Percentiles rank a stretch among this genome's conserved stretches.
These are phyloP conservation scores for Sebastes nivosus DNA, from an alignment of 2,797 vertebrate species.

Conservation along the genomic window DNA sequence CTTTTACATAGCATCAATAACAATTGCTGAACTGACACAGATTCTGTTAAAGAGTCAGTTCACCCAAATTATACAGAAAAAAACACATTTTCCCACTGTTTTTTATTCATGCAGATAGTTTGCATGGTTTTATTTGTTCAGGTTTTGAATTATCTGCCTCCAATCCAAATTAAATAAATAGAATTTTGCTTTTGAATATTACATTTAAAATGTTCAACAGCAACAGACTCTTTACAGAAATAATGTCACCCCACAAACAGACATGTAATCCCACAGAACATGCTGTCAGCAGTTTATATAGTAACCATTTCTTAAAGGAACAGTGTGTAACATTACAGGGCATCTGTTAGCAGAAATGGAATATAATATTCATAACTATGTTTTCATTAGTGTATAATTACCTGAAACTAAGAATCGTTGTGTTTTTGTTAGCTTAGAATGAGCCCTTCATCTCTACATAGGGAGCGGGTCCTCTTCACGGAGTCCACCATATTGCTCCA, in stretches of 20 bases:
- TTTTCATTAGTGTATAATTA: too few relatives aligned
- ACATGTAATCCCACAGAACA: neutral
- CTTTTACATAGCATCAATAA: slow-evolving; percentile 31
- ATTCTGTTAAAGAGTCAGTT: slow-evolving; percentile 16
- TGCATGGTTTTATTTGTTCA: neutral
- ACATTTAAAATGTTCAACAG: neutral
- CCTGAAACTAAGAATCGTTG: too few relatives aligned
- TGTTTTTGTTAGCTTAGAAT: too few relatives aligned
- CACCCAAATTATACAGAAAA: neutral
- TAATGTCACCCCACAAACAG: too few relatives aligned
- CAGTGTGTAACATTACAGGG: too few relatives aligned
- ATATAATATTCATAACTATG: too few relatives aligned
- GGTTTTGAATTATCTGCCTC: neutral
- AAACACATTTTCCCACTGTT: neutral
- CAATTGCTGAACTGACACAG: slow-evolving; percentile 20
- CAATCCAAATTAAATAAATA: neutral
- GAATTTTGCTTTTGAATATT: neutral
- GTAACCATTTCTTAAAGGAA: too few relatives aligned
- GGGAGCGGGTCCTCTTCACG: too few relatives aligned
- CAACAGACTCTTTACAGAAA: neutral
- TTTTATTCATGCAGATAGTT: neutral
- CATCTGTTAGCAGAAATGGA: too few relatives aligned
- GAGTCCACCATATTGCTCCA: too few relatives aligned
- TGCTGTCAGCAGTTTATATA: neutral
- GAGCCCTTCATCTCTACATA: too few relatives aligned